phyloP scores from a whole-genome alignment of 2,888 invertebrate genomes.

The Meloe dianella region DNA sequence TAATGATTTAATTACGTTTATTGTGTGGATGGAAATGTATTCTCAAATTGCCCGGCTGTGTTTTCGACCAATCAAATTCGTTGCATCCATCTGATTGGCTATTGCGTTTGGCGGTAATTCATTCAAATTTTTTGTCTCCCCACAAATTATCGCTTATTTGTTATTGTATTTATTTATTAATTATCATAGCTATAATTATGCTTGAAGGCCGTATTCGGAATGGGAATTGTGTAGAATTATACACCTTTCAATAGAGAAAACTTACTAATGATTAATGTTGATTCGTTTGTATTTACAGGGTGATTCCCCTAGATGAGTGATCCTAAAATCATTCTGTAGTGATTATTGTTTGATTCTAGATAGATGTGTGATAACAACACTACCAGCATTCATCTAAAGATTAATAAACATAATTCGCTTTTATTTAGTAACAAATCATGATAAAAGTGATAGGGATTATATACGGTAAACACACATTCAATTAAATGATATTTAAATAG shows the following conservation, averaged over 20 bases:
- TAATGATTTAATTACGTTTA: not conserved
- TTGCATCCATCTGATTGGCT: not conserved
- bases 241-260: not conserved
- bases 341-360: too few relatives aligned
- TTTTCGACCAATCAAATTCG: not conserved
- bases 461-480: not conserved
- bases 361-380: too few relatives aligned
- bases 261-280: not conserved
- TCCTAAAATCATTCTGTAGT: too few relatives aligned
- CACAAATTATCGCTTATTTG: too few relatives aligned
- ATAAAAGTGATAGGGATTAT: conserved; percentile 1
- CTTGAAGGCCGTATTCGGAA: not conserved
- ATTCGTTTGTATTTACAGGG: not conserved
- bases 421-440: too few relatives aligned
- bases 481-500: not conserved
- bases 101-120: not conserved
- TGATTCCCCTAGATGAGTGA: too few relatives aligned
- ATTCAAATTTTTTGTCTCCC: too few relatives aligned
- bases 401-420: too few relatives aligned
- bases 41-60: too few relatives aligned
- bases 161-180: not conserved
- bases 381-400: too few relatives aligned
- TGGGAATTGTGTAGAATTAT: not conserved
- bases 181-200: not conserved
- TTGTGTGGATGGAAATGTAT: too few relatives aligned